Evolutionary conservation across 2,113 vertebrate species (phyloP), one percentile per base, ranked within the genome.

Genomic region (Phoenicopterus ruber): DNA sequence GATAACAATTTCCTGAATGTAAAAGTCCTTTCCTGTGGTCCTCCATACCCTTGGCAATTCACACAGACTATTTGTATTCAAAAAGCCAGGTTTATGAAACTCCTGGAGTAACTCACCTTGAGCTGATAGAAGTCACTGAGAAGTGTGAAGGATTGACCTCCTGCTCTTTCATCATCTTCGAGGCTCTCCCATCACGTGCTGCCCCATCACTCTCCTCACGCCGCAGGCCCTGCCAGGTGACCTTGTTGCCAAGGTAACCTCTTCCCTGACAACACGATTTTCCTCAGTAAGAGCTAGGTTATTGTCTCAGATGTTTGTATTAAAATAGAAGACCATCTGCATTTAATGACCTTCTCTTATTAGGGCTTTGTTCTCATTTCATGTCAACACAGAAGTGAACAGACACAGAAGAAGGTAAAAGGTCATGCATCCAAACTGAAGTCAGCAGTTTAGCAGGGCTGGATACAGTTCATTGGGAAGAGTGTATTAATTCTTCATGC

Each of bases 241-340:
- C 91, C 90, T 79, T 32, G 93, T 93, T 96, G 93, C 87, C 90
- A 95, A 71, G 93, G 93, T 82, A 94, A 94, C 85, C n/a, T 83
- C 88, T 61, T 85, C 52, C 62, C 66, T 90, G 70, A 90, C 92
- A 85, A 46, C 34, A 52, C 0, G 0, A 19, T 49, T 74, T 44
- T 94, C 72, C 47, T 82, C 16, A 0, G 5, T 50, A 50, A 77
- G 67, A 88, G 69, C 57, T 25, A 15, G 20, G 40, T 29, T 91
- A 82, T 72, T 78, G 65, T 88, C 94, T 91, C 84, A 49, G 44
- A 65, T 44, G 52, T 76, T 87, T 72, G 40, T 79, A 76, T 93
- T 94, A 82, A 91, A 96, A 82, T 32, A 94, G 65, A 85, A 69
- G 73, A 72, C 17, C 55, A 88, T 89, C 89, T 96, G 91, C 84